These are phyloP conservation scores for Anthoscopus minutus DNA, from an alignment of 2,113 vertebrate species.

Conservation along the genomic window DNA sequence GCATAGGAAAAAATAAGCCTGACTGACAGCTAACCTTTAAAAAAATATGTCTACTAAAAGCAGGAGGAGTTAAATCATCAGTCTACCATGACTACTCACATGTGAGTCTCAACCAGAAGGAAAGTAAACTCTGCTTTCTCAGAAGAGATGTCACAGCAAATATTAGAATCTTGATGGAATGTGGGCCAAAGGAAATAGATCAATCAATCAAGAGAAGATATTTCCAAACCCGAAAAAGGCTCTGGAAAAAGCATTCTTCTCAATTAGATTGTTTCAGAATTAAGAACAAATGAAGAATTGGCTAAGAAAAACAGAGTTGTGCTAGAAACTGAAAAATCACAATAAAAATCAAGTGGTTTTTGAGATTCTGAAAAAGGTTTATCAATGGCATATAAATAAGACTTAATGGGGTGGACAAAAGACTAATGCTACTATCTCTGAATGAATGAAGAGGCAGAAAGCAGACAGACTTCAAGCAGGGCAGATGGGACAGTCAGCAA, in stretches of 20 bases:
- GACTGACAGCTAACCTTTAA: neutral
- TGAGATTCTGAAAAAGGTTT: neutral
- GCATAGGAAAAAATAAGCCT: neutral
- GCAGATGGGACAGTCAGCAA: neutral
- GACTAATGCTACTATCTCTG: neutral
- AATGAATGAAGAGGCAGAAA: neutral
- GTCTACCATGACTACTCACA: neutral
- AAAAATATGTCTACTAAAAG: neutral
- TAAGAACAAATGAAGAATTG: neutral
- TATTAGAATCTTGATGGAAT: neutral
- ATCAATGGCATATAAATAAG: neutral
- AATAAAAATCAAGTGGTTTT: neutral
- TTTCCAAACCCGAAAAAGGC: neutral
- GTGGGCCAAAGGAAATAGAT: neutral
- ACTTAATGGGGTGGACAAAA: neutral
- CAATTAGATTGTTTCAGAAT: neutral
- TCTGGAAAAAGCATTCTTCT: neutral
- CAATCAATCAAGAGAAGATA: neutral
- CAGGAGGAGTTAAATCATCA: neutral
- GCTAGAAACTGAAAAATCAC: neutral
- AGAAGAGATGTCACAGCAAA: neutral
- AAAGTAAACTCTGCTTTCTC: neutral
- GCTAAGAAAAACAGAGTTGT: neutral
- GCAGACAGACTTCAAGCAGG: neutral
- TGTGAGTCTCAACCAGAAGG: neutral